Evolutionary conservation across 37 sponge, comb jelly and placozoan species (phyloP).

Genomic region (Diacarnus erythraeanus): DNA sequence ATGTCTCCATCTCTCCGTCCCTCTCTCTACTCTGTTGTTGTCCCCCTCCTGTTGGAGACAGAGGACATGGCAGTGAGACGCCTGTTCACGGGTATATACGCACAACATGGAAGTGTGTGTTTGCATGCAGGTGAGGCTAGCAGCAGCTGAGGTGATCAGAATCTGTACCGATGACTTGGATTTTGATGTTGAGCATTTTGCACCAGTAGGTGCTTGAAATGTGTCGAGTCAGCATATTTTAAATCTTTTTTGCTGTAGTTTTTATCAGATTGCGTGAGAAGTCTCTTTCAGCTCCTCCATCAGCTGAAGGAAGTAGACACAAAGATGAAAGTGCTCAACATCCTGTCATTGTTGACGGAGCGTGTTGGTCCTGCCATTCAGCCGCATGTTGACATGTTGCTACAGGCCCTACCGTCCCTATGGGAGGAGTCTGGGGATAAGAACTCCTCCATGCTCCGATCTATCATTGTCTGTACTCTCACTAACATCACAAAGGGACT

Average conservation of each 20-base stretch:
- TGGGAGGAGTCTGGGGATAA: slow-evolving; percentile 65
- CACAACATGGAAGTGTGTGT: not conserved
- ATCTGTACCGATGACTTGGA: slow-evolving; percentile 65
- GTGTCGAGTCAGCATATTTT: not conserved
- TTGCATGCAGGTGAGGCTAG: slow-evolving; percentile 54
- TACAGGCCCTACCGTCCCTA: slow-evolving; percentile 74
- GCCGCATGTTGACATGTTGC: slow-evolving; percentile 63
- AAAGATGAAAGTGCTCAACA: slow-evolving; percentile 71
- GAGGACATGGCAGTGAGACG: slow-evolving; percentile 75
- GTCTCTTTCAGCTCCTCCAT: slow-evolving; percentile 54
- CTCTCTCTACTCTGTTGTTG: slow-evolving; percentile 52
- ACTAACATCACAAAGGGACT: slow-evolving; percentile 50
- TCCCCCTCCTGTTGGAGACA: slow-evolving; percentile 43
- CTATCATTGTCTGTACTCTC: slow-evolving; percentile 62
- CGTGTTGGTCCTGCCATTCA: slow-evolving; percentile 55
- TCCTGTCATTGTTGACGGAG: slow-evolving; percentile 68
- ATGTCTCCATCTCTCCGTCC: slow-evolving; percentile 69
- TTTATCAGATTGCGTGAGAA: slow-evolving; percentile 28
- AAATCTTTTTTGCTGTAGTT: slow-evolving; percentile 42
- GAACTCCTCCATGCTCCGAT: slow-evolving; percentile 56
- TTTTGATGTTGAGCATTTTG: slow-evolving; percentile 54
- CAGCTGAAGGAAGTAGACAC: slow-evolving; percentile 50
- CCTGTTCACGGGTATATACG: not conserved
- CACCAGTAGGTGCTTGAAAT: slow-evolving; percentile 81
- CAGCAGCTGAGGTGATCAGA: slow-evolving; percentile 42